phyloP scores from a whole-genome alignment of 2,113 vertebrate species.

The Urocitellus parryii region DNA sequence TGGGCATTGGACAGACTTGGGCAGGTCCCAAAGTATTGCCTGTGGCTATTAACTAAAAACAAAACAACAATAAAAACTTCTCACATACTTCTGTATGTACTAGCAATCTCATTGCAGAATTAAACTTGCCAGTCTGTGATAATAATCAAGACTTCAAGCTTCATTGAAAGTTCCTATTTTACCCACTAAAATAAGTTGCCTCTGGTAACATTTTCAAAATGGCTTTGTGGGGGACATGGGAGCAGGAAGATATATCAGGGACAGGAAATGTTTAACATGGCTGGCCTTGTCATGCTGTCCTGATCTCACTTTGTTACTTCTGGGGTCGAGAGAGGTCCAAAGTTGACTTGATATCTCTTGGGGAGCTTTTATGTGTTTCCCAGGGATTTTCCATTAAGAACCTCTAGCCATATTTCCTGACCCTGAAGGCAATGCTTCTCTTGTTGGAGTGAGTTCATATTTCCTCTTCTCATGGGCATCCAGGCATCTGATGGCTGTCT shows the following conservation, averaged over 20 bases:
- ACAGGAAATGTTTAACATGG: not conserved
- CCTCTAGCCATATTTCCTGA: not conserved
- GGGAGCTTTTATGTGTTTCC: not conserved
- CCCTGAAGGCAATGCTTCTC: not conserved
- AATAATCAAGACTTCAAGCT: not conserved
- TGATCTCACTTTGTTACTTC: slow-evolving; percentile 21
- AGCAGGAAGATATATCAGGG: not conserved
- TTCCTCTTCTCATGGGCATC: not conserved
- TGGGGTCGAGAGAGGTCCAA: not conserved
- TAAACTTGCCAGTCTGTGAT: not conserved
- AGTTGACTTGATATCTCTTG: slow-evolving; percentile 25
- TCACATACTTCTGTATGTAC: not conserved
- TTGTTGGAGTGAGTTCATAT: not conserved
- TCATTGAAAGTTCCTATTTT: not conserved
- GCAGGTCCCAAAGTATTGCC: not conserved
- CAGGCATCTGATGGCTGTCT: not conserved
- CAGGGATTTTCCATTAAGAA: not conserved
- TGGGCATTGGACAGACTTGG: not conserved
- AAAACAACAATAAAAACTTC: not conserved
- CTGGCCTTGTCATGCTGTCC: too few relatives aligned
- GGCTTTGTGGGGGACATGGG: not conserved
- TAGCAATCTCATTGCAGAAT: slow-evolving; percentile 10
- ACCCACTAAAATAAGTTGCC: not conserved
- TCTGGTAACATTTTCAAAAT: not conserved
- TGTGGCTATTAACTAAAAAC: not conserved